Evolutionary conservation across 2,888 invertebrate species (phyloP).

Genomic region (Hirtodrosophila cameraria): DNA sequence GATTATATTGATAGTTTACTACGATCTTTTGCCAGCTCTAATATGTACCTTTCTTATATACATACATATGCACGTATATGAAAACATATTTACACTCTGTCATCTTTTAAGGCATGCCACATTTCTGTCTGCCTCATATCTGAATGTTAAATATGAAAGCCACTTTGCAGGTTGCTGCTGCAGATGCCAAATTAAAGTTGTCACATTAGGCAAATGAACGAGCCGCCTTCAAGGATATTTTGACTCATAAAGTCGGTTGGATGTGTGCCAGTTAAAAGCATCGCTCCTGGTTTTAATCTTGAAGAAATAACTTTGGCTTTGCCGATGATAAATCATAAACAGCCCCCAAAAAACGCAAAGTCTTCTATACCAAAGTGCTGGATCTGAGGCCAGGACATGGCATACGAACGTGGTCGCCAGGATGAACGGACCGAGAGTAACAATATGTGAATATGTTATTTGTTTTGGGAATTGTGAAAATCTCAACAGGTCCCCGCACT

Average conservation of each 20-base stretch:
- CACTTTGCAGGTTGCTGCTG: conserved; percentile 52
- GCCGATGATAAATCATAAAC: conserved; percentile 82
- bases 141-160: conserved; percentile 63
- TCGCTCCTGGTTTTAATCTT: conserved; percentile 74
- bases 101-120: conserved; percentile 16
- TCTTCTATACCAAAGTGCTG: conserved; percentile 12
- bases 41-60: background rate
- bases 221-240: conserved; percentile 18
- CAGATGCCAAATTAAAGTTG: conserved; percentile 72
- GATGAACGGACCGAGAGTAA: conserved; percentile 43
- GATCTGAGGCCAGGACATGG: conserved; percentile 27
- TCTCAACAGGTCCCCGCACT: conserved; percentile 84
- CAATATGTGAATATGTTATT: conserved; percentile 83
- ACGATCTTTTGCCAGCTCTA: background rate
- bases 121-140: conserved; percentile 14
- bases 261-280: conserved; percentile 62
- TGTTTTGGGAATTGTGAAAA: conserved; percentile 83
- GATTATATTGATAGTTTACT: too few species aligned
- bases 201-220: conserved; percentile 75
- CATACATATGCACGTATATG: too few species aligned
- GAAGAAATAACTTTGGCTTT: conserved; percentile 79
- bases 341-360: conserved; percentile 37
- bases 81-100: conserved; percentile 1
- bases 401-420: conserved; percentile 26
- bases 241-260: background rate